Conservation (phyloP, 2,888 invertebrate genomes). For the Andrena marginata region DNA sequence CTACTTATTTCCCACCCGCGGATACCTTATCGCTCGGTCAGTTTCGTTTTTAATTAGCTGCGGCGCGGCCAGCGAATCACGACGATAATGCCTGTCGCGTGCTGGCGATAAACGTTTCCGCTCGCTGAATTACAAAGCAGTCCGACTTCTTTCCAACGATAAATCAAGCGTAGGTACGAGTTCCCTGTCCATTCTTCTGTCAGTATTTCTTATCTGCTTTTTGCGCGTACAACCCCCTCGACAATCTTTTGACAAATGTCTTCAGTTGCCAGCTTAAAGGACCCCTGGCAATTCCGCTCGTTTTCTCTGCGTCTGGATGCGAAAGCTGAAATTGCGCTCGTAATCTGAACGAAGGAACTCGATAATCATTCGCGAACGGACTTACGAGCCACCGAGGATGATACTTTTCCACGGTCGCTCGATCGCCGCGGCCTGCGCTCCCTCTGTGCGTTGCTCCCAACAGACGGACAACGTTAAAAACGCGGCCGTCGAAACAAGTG, state of each 20-base stretch:
- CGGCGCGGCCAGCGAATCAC: slow-evolving; percentile 33
- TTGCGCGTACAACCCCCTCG: neutral
- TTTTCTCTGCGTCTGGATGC: neutral
- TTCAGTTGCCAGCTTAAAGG: neutral
- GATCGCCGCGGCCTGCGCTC: neutral
- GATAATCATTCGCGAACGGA: neutral
- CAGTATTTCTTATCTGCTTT: neutral
- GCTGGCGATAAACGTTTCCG: slow-evolving; percentile 39
- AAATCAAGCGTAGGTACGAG: neutral
- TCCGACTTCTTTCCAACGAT: neutral
- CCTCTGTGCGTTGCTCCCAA: too few species aligned
- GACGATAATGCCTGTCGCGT: slow-evolving; percentile 39
- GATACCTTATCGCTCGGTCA: slow-evolving; percentile 12
- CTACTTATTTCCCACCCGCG: slow-evolving; percentile 8
- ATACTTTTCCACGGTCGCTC: neutral
- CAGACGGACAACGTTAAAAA: neutral
- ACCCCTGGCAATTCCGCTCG: neutral
- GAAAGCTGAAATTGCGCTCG: neutral
- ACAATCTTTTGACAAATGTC: neutral
- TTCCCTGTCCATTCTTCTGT: neutral
- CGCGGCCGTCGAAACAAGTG: neutral
- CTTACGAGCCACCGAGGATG: neutral
- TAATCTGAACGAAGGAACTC: neutral
- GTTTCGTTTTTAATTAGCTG: slow-evolving; percentile 41
- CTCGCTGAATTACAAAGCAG: slow-evolving; percentile 11